These are phyloP conservation scores for Rhodeus uyekii DNA, from an alignment of 2,797 vertebrate genomes.

Conservation along the genomic window DNA sequence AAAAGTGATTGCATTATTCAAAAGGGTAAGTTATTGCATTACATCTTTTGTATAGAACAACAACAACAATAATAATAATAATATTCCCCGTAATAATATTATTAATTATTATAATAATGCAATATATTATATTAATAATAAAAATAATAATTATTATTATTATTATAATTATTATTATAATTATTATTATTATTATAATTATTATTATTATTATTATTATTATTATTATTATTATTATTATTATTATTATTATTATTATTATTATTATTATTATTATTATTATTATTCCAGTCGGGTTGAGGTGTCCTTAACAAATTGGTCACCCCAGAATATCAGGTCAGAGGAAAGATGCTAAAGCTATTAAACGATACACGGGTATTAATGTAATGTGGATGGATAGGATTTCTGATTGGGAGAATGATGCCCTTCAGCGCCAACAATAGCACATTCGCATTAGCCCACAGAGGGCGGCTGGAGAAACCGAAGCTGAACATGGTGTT, in stretches of 20 bases:
- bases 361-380: constrained; percentile 38
- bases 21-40: too few species aligned
- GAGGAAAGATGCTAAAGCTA: constrained; percentile 40
- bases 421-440: constrained; percentile 55
- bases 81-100: too few species aligned
- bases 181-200: background rate
- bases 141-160: background rate
- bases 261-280: background rate
- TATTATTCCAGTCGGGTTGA: background rate
- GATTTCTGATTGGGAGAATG: constrained; percentile 50
- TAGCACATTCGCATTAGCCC: constrained; percentile 43
- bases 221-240: background rate
- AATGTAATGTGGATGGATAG: constrained; percentile 45
- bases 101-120: background rate
- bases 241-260: background rate
- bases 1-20: too few species aligned
- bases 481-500: constrained; percentile 49
- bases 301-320: constrained; percentile 15
- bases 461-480: constrained; percentile 36
- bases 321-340: constrained; percentile 6
- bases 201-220: background rate
- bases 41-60: too few species aligned
- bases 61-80: background rate
- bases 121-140: too few species aligned
- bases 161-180: background rate